Evolutionary conservation across 2,797 vertebrate genomes (phyloP), one percentile per base, ranked within the genome.

Genomic region (Euthynnus affinis): DNA sequence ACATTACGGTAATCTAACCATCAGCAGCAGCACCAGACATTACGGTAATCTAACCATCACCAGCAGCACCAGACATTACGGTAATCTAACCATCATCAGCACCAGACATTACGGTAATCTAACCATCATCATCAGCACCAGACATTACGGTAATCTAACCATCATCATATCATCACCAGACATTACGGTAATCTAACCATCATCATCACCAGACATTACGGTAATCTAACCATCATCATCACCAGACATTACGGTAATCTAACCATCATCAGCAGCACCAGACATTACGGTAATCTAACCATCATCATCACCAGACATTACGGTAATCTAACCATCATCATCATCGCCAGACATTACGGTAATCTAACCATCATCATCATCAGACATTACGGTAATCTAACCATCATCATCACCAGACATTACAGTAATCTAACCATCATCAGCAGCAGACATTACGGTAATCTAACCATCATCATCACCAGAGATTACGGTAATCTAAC

Each of bases 401-500:
- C 17, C 4, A 49, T 0, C 22, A 0, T 2, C 2, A 13, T 9
- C 17, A 29, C 18, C 12, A 29, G 23, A 57, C 18, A 71, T 71
- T 37, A 60, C 6, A 2, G 6, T 18, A 49, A 59, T 48, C 6
- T 12, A 4, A 29, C 27, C n/a, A n/a, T n/a, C n/a, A n/a, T n/a
- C n/a, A n/a, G n/a, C n/a, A n/a, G n/a, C n/a, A n/a, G n/a, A n/a
- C n/a, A n/a, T n/a, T n/a, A n/a, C n/a, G n/a, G n/a, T n/a, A n/a
- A n/a, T 9, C 48, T 7, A 29, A 68, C 2, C 27, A 27, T 0
- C 27, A 27, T 0, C 49, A 14, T 9, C 63, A 22, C 63, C n/a
- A 37, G 49, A 72, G 84, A 93, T 85, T 92, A 94, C 0, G 92
- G 95, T 95, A 87, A 81, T 76, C 25, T 18, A 70, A 56, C 48